Conservation (phyloP, 2,797 vertebrate genomes). For the Neoniphon sammara region DNA sequence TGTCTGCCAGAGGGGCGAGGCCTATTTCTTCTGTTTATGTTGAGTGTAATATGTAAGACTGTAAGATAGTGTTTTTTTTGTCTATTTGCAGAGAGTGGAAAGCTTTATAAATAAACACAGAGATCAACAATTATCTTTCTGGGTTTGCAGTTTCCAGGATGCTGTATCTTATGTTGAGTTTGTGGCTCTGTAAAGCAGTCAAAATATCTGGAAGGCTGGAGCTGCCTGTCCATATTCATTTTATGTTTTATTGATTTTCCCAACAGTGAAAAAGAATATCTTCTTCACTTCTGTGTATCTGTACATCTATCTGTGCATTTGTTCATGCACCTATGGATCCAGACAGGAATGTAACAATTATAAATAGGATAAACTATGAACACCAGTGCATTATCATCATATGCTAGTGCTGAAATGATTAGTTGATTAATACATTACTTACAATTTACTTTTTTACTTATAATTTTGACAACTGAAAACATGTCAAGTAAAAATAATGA, state of each 20-base stretch:
- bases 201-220: not conserved
- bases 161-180: conserved; percentile 19
- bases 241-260: conserved; percentile 2
- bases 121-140: conserved; percentile 29
- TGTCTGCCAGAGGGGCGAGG: conserved; percentile 34
- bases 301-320: not conserved
- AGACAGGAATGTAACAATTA: not conserved
- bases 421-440: too few relatives aligned
- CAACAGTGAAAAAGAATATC: conserved; percentile 8
- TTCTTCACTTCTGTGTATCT: too few relatives aligned
- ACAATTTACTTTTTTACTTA: not conserved
- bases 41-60: conserved; percentile 26
- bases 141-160: conserved; percentile 15
- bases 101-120: conserved; percentile 28
- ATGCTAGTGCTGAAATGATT: not conserved
- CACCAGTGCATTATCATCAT: not conserved
- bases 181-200: conserved; percentile 6
- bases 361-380: not conserved
- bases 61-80: conserved; percentile 22
- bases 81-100: conserved; percentile 30
- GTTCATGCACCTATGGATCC: not conserved
- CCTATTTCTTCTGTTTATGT: conserved; percentile 50
- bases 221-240: conserved; percentile 7
- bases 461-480: too few relatives aligned
- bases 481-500: too few relatives aligned